Conservation (phyloP, 2,113 vertebrate genomes). For the Marcusenius ussheri region DNA sequence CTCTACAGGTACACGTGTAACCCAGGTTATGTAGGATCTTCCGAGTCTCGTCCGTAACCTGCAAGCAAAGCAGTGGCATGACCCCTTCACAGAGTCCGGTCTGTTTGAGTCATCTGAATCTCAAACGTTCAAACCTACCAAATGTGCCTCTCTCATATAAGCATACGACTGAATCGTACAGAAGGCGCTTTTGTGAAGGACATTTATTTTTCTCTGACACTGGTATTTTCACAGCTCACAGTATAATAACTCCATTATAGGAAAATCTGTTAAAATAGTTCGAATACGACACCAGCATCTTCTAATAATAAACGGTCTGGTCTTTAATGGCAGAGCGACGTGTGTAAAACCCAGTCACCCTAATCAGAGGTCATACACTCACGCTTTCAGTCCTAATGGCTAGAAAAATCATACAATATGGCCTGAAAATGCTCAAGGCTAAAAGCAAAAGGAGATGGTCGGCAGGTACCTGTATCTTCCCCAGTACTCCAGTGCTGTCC, state of each 20-base stretch:
- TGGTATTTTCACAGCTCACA: not conserved
- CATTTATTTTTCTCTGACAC: not conserved
- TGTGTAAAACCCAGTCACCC: not conserved
- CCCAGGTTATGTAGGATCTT: slow-evolving; percentile 74
- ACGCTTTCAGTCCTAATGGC: not conserved
- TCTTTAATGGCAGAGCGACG: not conserved
- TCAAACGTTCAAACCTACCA: not conserved
- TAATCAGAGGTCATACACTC: not conserved
- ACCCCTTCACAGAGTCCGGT: not conserved
- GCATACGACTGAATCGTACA: not conserved
- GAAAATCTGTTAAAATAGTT: not conserved
- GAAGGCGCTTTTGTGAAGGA: not conserved
- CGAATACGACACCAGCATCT: not conserved
- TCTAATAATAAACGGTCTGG: not conserved
- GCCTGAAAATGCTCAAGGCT: not conserved
- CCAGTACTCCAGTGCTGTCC: slow-evolving; percentile 93
- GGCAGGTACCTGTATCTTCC: slow-evolving; percentile 83
- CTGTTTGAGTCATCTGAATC: not conserved
- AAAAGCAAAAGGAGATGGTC: not conserved
- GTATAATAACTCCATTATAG: not conserved
- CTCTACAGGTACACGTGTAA: slow-evolving; percentile 88
- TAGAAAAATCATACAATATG: not conserved
- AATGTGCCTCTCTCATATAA: not conserved
- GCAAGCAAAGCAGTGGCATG: not conserved
- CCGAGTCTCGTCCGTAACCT: slow-evolving; percentile 88